Conservation (phyloP, 1,140 invertebrate species). For the Heliothis virescens region DNA sequence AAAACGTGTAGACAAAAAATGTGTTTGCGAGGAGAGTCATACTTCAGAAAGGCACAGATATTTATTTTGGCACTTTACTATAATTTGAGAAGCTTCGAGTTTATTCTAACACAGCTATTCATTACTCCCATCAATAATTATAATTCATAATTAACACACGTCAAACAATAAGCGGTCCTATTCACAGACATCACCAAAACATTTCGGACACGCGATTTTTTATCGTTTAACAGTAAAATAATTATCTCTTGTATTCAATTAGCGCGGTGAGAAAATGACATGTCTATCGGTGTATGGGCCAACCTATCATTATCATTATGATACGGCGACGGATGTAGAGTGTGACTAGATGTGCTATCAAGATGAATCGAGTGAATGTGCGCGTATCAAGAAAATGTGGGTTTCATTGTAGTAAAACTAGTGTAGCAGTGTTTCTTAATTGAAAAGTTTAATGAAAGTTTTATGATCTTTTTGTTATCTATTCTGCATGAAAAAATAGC, state of each 20-base stretch:
- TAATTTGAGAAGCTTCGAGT: not conserved
- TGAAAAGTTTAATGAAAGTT: not conserved
- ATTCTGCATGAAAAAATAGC: too few relatives aligned
- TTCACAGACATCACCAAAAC: slow-evolving; percentile 29
- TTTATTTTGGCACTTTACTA: too few relatives aligned
- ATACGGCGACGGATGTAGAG: slow-evolving; percentile 38
- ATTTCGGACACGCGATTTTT: slow-evolving; percentile 54
- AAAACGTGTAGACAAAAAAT: too few relatives aligned
- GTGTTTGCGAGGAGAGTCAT: too few relatives aligned
- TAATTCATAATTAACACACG: slow-evolving; percentile 11
- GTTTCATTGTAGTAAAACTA: not conserved
- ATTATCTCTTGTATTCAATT: slow-evolving; percentile 73
- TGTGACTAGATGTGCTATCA: slow-evolving; percentile 37
- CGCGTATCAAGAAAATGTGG: slow-evolving; percentile 2
- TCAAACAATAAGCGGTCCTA: slow-evolving; percentile 30
- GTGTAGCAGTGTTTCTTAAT: not conserved
- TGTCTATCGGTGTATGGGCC: slow-evolving; percentile 63
- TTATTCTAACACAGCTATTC: not conserved
- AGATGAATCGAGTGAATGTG: slow-evolving; percentile 26
- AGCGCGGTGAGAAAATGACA: slow-evolving; percentile 77
- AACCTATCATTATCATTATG: slow-evolving; percentile 69
- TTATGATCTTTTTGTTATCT: too few relatives aligned
- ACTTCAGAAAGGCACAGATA: too few relatives aligned
- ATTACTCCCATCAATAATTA: slow-evolving; percentile 12
- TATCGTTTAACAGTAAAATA: slow-evolving; percentile 62